These are phyloP conservation scores for Rhingia rostrata DNA, from an alignment of 2,888 invertebrate species.

Conservation along the genomic window DNA sequence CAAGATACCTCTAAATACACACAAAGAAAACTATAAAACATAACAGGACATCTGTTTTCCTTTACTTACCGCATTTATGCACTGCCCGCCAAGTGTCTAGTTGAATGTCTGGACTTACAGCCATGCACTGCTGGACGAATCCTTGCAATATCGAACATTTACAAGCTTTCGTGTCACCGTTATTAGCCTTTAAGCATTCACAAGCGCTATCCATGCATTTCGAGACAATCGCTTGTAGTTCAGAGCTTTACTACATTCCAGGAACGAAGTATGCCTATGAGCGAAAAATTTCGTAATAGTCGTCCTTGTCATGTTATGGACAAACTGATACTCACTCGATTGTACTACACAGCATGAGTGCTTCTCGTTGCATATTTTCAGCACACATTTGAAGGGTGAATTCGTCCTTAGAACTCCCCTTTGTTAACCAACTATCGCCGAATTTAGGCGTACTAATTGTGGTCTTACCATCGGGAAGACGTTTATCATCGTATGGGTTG, in stretches of 20 bases:
- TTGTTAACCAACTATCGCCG: conserved; percentile 89
- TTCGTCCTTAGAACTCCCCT: conserved; percentile 79
- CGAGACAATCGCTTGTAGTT: conserved; percentile 87
- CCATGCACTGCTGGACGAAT: conserved; percentile 89
- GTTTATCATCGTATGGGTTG: conserved; percentile 87
- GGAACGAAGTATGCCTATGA: conserved; percentile 86
- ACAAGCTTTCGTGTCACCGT: conserved; percentile 84
- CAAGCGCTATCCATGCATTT: conserved; percentile 91
- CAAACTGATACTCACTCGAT: conserved; percentile 85
- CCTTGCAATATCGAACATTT: conserved; percentile 88
- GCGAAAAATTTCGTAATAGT: neutral
- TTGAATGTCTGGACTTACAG: conserved; percentile 86
- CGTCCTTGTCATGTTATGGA: too few species aligned
- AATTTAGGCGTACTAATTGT: conserved; percentile 88
- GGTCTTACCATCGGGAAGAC: conserved; percentile 87
- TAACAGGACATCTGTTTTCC: neutral
- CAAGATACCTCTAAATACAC: conserved; percentile 51
- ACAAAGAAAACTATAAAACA: conserved; percentile 17
- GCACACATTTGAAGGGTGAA: conserved; percentile 87
- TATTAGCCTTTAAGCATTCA: conserved; percentile 86
- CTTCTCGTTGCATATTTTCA: conserved; percentile 85
- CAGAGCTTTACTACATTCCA: conserved; percentile 86
- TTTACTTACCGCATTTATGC: conserved; percentile 85
- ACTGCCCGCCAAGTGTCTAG: conserved; percentile 88
- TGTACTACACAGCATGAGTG: conserved; percentile 87